Evolutionary conservation across 2,888 invertebrate species (phyloP), one percentile per base, ranked within the genome.

Genomic region (Diadegma fenestrale): DNA sequence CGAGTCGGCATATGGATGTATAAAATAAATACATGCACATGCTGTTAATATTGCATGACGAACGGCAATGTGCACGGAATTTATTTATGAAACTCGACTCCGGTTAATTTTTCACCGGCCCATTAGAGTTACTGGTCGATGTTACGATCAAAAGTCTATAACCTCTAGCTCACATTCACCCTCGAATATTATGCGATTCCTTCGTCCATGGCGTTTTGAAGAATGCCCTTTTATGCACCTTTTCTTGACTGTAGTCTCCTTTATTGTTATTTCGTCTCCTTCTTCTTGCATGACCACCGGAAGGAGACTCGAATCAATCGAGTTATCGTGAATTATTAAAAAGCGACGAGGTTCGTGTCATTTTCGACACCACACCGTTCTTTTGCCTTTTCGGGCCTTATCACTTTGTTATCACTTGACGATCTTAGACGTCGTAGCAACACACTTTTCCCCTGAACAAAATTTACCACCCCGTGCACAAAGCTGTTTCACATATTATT

Each of bases 11-110:
- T 72, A 54, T 54, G 54, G 54, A 48, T 54, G 22, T 72, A 54
- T 12, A 45, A 17, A 48, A 48, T 66, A 30, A 45, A 69, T 69
- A 54, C 19, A 54, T 68, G 41, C 33, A 37, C n/a, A 54, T 48
- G 33, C 22, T 41, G 76, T 43, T 43, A 58, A 84, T 80, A 86
- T 88, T 84, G 88, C 89, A 89, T 89, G 88, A 87, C 85, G 80
- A 85, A 84, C 81, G 82, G 87, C 87, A 84, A 88, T 88, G 88
- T 88, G 87, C 88, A 88, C 87, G 86, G 82, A 86, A 87, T 87
- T 87, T 69, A 82, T 86, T 86, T 83, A 73, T 71, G 77, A 83
- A 80, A 86, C 80, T 69, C 61, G 80, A 86, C 51, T 77, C 71
- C 45, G 69, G 73, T 85, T 66, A 77, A 86, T 82, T 85, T 85